phyloP scores from a whole-genome alignment of 2,888 invertebrate genomes.

The Hoplodrina blanda region DNA sequence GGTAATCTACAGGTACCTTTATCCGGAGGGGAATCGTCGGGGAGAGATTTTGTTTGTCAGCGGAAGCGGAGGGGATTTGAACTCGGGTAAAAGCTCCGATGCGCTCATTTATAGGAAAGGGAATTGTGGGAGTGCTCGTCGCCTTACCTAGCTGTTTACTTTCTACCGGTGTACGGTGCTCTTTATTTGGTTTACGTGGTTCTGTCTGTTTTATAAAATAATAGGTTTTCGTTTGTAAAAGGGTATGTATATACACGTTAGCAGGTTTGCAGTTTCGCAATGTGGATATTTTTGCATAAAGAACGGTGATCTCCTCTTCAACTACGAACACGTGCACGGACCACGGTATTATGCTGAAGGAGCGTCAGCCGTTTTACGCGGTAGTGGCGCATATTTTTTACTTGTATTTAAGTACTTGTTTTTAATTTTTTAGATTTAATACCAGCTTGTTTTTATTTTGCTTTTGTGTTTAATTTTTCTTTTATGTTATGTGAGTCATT shows the following conservation, averaged over 20 bases:
- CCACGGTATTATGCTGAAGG: no score
- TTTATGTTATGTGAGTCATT: no score
- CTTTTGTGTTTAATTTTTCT: no score
- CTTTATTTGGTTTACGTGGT: constrained; percentile 22
- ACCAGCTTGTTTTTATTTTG: no score
- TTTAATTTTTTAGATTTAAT: no score
- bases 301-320: neutral
- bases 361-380: no score
- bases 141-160: constrained; percentile 19
- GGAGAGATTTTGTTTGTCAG: constrained; percentile 41
- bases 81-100: constrained; percentile 34
- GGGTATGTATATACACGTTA: neutral
- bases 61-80: constrained; percentile 43
- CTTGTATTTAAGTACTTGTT: no score
- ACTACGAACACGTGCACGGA: no score
- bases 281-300: neutral
- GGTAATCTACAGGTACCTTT: constrained; percentile 15
- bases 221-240: constrained; percentile 10
- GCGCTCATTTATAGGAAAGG: constrained; percentile 25
- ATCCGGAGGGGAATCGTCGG: constrained; percentile 12
- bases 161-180: no score
- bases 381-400: no score
- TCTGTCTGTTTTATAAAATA: constrained; percentile 5
- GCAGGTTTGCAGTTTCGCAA: neutral
- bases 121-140: constrained; percentile 29